A percentile compares a stretch with the other conserved stretches of the same genome.
phyloP scores from a whole-genome alignment of 2,797 vertebrate genomes.

The Nannoperca australis region DNA sequence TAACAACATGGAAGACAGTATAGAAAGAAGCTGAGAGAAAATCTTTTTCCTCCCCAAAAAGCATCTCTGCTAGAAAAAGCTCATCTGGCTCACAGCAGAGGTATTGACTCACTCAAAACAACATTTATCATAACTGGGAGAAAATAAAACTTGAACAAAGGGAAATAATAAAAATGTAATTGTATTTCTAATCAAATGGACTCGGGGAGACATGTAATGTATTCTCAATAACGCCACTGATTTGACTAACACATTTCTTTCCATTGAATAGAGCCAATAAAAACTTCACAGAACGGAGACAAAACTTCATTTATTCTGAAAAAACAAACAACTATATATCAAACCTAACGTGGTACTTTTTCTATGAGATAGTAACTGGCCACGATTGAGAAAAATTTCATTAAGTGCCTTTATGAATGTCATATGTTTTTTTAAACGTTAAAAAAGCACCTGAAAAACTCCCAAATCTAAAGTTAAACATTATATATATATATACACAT shows the following conservation, averaged over 20 bases:
- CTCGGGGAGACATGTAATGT: conserved; percentile 22
- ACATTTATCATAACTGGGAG: conserved; percentile 56
- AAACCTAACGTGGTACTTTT: neutral
- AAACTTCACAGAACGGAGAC: neutral
- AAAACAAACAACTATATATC: neutral
- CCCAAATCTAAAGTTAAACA: neutral
- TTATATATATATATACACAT: no score
- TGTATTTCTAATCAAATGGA: conserved; percentile 55
- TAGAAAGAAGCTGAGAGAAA: conserved; percentile 49
- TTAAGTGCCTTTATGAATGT: conserved; percentile 3
- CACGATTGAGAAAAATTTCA: neutral
- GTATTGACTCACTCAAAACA: conserved; percentile 57
- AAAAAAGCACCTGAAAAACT: conserved; percentile 4
- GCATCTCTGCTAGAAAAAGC: conserved; percentile 32
- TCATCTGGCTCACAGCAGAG: conserved; percentile 39
- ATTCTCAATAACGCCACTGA: conserved; percentile 14
- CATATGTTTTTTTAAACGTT: neutral
- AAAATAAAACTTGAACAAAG: conserved; percentile 56
- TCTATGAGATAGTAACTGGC: neutral
- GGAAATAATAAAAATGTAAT: conserved; percentile 44
- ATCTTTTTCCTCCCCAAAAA: conserved; percentile 32
- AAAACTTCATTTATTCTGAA: neutral
- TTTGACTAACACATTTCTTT: conserved; percentile 27
- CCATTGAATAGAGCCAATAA: neutral
- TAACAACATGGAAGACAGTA: conserved; percentile 40